Evolutionary conservation across 2,113 vertebrate genomes (phyloP), one percentile per base, ranked within the genome.

Genomic region (Corynorhinus townsendii): DNA sequence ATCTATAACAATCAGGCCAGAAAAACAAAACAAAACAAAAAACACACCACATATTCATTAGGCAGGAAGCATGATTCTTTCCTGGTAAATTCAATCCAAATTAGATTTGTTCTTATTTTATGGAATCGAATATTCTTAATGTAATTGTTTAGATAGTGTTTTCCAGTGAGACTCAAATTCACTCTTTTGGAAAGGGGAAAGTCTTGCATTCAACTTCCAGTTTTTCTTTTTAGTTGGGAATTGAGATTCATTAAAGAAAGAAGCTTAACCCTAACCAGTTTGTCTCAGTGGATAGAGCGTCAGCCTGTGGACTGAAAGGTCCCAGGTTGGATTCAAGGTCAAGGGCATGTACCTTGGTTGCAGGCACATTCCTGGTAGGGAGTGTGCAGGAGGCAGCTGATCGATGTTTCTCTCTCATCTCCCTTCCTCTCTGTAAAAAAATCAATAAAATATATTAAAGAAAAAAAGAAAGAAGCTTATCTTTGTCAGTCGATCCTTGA

Each of bases 41-140:
- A 71, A 68, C n/a, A n/a, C n/a, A n/a, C n/a, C n/a, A 86, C 2
- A 45, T 16, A 14, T 30, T 20, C 5, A 69, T 80, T 92, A 69
- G 47, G 11, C 8, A n/a, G 68, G 20, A 79, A 49, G 8, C 28
- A 56, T 79, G 22, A 62, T 4, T 91, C 47, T 69, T 72, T 45
- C 54, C 4, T 86, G 56, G 47, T 5, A 93, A 77, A 89, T 75
- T 86, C 33, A 86, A n/a, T 76, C 16, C 30, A 64, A 83, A 91
- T 64, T 91, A 88, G 54, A 68, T 95, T 92, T 88, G 2, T 81
- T 82, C 4, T 93, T 62, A 73, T 94, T 90, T 81, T 82, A 45
- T 69, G 17, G 54, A 83, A 69, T 88, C 38, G 90, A 90, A 77
- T 86, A 49, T 59, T 87, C 72, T 92, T 71, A 86, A 35, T n/a